Evolutionary conservation across 2,888 invertebrate genomes (phyloP).

Genomic region (Siphlonurus alternatus): DNA sequence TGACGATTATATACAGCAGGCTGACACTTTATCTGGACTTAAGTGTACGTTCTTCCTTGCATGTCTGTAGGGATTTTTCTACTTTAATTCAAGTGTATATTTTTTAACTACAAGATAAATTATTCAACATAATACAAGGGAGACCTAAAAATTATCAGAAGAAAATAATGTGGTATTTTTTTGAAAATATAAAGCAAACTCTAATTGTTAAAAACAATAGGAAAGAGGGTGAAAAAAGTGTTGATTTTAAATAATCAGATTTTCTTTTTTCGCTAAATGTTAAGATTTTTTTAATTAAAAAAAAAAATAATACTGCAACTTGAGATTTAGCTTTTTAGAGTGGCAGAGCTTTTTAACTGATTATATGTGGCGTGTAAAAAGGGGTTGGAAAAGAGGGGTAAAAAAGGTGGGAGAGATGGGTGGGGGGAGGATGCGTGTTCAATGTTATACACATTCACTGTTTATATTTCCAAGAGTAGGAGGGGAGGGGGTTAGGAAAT

Average conservation of each 20-base stretch:
- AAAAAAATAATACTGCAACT: neutral
- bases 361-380: slow-evolving; percentile 2
- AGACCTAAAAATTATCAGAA: no score
- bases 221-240: no score
- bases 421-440: neutral
- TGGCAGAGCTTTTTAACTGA: slow-evolving; percentile 3
- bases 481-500: neutral
- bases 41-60: no score
- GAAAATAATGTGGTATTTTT: no score
- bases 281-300: neutral
- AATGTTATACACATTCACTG: neutral
- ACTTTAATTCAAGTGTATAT: no score
- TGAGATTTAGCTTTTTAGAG: neutral
- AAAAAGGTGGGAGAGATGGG: neutral
- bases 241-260: neutral
- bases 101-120: no score
- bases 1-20: no score
- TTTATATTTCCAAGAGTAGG: neutral
- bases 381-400: neutral
- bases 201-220: no score
- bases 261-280: neutral
- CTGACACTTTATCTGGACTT: no score
- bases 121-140: no score
- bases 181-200: no score
- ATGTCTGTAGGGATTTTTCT: no score